Conservation (phyloP, 2,113 vertebrate genomes). For the Anolis sagrei region DNA sequence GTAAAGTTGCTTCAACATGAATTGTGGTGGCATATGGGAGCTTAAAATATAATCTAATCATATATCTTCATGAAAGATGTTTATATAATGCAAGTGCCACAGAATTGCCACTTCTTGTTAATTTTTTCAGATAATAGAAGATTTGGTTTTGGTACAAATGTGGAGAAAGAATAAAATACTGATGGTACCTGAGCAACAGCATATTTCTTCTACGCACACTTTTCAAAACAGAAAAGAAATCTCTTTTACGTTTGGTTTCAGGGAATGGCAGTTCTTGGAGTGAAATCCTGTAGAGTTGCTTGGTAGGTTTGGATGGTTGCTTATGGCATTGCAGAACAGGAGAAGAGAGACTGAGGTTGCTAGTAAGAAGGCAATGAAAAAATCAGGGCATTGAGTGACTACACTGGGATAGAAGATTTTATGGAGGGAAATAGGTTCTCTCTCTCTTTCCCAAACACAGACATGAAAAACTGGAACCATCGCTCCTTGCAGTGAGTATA, state of each 20-base stretch:
- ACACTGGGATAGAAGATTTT: neutral
- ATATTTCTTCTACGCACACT: neutral
- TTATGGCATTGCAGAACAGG: neutral
- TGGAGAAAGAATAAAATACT: constrained; percentile 6
- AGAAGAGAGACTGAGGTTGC: neutral
- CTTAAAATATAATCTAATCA: constrained; percentile 79
- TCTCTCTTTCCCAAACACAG: too few species aligned
- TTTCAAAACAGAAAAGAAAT: constrained; percentile 9
- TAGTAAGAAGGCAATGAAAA: neutral
- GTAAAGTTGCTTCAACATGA: constrained; percentile 71
- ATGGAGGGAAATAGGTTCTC: neutral
- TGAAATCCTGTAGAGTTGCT: constrained; percentile 7
- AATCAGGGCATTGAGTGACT: neutral
- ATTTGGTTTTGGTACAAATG: constrained; percentile 48
- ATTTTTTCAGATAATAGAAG: constrained; percentile 70
- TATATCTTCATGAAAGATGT: constrained; percentile 68
- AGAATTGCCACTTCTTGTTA: constrained; percentile 66
- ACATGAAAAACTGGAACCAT: too few species aligned
- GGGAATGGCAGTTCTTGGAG: neutral
- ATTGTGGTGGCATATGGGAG: constrained; percentile 74
- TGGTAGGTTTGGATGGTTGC: neutral
- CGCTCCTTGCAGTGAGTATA: too few species aligned
- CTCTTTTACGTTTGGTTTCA: neutral
- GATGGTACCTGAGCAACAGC: neutral
- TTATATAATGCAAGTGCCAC: constrained; percentile 74